Evolutionary conservation across 2,797 vertebrate genomes (phyloP).

Genomic region (Micromesistius poutassou): DNA sequence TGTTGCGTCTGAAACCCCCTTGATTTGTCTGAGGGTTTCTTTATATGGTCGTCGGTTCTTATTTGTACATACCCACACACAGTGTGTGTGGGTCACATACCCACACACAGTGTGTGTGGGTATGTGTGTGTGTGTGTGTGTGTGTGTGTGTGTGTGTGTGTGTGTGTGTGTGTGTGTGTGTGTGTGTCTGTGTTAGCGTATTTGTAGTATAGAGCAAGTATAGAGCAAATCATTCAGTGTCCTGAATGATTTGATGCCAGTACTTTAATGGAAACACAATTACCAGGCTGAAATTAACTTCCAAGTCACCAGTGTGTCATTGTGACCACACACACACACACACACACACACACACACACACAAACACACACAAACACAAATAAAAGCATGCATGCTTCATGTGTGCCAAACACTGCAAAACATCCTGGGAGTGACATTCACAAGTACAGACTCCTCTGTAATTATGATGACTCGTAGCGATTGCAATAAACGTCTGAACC

Average conservation of each 20-base stretch:
- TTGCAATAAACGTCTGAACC: neutral
- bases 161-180: slow-evolving; percentile 3
- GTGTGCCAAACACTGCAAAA: neutral
- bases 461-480: neutral
- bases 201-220: slow-evolving; percentile 19
- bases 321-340: neutral
- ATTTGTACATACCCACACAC: neutral
- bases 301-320: slow-evolving; percentile 31
- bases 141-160: slow-evolving; percentile 6
- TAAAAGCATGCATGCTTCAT: neutral
- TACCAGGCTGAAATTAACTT: slow-evolving; percentile 54
- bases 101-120: slow-evolving; percentile 6
- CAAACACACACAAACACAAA: neutral
- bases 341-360: neutral
- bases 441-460: neutral
- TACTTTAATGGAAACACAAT: slow-evolving; percentile 52
- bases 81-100: slow-evolving; percentile 1
- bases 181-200: slow-evolving; percentile 22
- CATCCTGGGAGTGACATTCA: neutral
- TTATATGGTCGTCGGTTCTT: neutral
- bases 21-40: neutral
- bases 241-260: slow-evolving; percentile 46
- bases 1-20: neutral
- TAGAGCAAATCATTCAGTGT: too few relatives aligned
- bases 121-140: slow-evolving; percentile 11